These are phyloP conservation scores for Sarcophaga caerulescens DNA, from an alignment of 2,888 invertebrate species.

Conservation along the genomic window DNA sequence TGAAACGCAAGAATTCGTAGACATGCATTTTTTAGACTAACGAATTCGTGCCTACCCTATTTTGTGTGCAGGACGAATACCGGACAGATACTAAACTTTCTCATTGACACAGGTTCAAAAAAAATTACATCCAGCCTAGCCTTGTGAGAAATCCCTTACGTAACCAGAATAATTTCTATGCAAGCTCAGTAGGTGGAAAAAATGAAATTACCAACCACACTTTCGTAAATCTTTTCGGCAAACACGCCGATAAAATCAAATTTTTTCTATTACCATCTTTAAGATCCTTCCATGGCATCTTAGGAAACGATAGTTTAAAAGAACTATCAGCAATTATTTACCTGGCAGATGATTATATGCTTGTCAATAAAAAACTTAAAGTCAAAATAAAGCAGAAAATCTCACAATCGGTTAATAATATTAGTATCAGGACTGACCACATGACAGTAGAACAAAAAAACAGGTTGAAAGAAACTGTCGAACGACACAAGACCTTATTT, in stretches of 20 bases:
- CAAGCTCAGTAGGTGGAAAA: conserved; percentile 11
- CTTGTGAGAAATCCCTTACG: conserved; percentile 28
- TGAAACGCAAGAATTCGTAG: conserved; percentile 8
- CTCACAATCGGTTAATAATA: conserved; percentile 18
- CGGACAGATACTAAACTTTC: conserved; percentile 11
- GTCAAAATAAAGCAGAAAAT: conserved; percentile 5
- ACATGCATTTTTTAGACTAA: conserved; percentile 47
- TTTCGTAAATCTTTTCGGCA: conserved; percentile 24
- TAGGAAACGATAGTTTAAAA: too few relatives aligned
- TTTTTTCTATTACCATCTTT: conserved; percentile 22
- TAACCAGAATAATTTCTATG: conserved; percentile 16
- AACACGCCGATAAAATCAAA: conserved; percentile 3
- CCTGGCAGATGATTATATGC: not conserved
- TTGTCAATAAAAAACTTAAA: conserved; percentile 1
- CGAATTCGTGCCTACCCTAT: conserved; percentile 20
- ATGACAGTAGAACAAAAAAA: conserved; percentile 2
- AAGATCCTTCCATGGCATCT: too few relatives aligned
- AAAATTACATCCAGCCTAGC: conserved; percentile 26
- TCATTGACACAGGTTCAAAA: conserved; percentile 24
- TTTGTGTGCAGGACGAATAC: conserved; percentile 26
- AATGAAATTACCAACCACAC: conserved; percentile 30
- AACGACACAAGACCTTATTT: too few relatives aligned
- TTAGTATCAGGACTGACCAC: conserved; percentile 28
- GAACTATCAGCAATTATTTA: too few relatives aligned
- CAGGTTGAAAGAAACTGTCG: not conserved